Evolutionary conservation across 2,113 vertebrate genomes (phyloP).

Genomic region (Epinephelus moara): DNA sequence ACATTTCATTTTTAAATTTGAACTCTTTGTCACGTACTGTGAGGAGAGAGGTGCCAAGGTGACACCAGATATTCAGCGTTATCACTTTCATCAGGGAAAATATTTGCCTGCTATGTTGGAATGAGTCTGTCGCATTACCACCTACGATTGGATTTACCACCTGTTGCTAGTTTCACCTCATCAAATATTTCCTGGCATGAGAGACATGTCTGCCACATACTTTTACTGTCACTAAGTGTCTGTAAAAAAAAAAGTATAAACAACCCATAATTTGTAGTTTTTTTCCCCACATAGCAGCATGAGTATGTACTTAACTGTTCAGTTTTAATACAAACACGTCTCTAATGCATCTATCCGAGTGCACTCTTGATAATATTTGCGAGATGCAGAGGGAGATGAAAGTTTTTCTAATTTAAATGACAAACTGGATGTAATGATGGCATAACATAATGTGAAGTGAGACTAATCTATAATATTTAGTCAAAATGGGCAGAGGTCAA

Average conservation of each 20-base stretch:
- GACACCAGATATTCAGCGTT: not conserved
- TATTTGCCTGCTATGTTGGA: constrained; percentile 1
- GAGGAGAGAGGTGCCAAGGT: not conserved
- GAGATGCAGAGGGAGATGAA: not conserved
- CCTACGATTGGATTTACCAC: not conserved
- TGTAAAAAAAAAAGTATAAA: not conserved
- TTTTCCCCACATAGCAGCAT: not conserved
- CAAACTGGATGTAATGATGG: not conserved
- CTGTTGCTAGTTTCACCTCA: not conserved
- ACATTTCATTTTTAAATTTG: not conserved
- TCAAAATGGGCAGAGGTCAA: not conserved
- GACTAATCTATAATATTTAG: not conserved
- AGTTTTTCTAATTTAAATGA: not conserved
- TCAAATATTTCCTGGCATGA: not conserved
- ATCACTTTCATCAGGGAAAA: constrained; percentile 24
- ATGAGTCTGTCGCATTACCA: constrained; percentile 9
- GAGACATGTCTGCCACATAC: not conserved
- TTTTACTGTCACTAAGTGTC: not conserved
- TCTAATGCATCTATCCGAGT: not conserved
- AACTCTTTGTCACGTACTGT: not conserved
- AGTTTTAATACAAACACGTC: not conserved
- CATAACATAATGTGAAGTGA: not conserved
- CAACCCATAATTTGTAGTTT: not conserved
- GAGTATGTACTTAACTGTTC: not conserved
- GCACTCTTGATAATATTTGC: not conserved